These are phyloP conservation scores for Tautogolabrus adspersus DNA, from an alignment of 2,113 vertebrate genomes.

Conservation along the genomic window DNA sequence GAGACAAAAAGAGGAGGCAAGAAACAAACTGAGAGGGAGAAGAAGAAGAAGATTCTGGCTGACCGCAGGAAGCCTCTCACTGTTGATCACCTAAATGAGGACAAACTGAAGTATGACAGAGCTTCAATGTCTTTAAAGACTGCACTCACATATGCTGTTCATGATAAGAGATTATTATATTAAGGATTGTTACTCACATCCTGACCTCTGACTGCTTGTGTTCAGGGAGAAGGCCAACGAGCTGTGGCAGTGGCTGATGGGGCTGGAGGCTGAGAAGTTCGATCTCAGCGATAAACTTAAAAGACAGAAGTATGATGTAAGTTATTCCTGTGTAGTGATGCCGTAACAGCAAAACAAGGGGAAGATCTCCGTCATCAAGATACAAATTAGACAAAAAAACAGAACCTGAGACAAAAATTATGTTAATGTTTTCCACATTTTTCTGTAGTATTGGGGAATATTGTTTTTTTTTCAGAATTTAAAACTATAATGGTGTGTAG, in stretches of 20 bases:
- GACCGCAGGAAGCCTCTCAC: slow-evolving; percentile 90
- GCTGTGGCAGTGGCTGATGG: slow-evolving; percentile 91
- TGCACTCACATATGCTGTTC: not conserved
- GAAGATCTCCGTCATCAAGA: not conserved
- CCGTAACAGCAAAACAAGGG: not conserved
- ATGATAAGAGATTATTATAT: no score
- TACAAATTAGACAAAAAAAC: not conserved
- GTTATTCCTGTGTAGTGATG: slow-evolving; percentile 31
- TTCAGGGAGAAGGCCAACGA: slow-evolving; percentile 93
- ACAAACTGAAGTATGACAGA: slow-evolving; percentile 90
- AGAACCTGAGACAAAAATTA: no score
- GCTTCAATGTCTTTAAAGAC: not conserved
- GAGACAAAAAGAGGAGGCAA: slow-evolving; percentile 91
- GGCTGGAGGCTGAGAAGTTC: slow-evolving; percentile 95
- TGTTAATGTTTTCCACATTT: no score
- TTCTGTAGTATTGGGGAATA: no score
- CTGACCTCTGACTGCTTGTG: not conserved
- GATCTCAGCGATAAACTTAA: slow-evolving; percentile 94
- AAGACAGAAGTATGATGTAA: slow-evolving; percentile 96
- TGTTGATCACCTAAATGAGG: slow-evolving; percentile 91
- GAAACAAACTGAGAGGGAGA: slow-evolving; percentile 96
- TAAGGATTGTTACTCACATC: no score
- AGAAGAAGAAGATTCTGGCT: slow-evolving; percentile 97
- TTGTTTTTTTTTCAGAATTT: no score
- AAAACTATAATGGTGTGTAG: no score